Conservation (phyloP, 2,888 invertebrate genomes). For the Acanthococcus lagerstroemiae region DNA sequence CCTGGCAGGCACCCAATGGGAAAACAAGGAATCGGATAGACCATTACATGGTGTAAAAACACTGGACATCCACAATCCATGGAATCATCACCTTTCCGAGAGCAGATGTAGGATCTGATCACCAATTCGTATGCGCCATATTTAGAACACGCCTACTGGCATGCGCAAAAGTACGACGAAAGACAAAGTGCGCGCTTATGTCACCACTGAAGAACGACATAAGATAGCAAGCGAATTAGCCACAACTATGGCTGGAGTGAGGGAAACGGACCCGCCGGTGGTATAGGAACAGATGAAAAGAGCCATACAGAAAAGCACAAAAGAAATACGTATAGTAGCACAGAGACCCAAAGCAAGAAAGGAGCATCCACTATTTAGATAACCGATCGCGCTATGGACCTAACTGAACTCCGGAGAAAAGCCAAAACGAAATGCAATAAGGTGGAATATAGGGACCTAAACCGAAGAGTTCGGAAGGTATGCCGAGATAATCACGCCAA, state of each 20-base stretch:
- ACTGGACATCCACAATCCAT: background rate
- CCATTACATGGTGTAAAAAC: background rate
- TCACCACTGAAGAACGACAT: background rate
- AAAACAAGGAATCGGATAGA: too few relatives aligned
- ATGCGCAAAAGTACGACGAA: background rate
- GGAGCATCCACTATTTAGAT: background rate
- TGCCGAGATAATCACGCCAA: too few relatives aligned
- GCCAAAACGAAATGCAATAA: too few relatives aligned
- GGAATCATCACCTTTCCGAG: background rate
- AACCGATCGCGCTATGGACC: background rate
- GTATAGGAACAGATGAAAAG: background rate
- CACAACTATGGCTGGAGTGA: background rate
- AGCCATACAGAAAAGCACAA: background rate
- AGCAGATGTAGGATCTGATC: too few relatives aligned
- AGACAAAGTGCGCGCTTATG: background rate
- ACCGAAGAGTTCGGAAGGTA: too few relatives aligned
- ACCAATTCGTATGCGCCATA: too few relatives aligned
- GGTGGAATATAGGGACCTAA: too few relatives aligned
- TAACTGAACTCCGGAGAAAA: background rate
- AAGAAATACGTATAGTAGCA: background rate
- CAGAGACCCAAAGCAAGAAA: background rate
- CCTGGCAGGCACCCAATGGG: background rate
- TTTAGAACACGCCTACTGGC: too few relatives aligned
- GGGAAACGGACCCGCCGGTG: background rate
- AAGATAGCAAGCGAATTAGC: background rate